Evolutionary conservation across 2,113 vertebrate genomes (phyloP).

Genomic region (Chaenocephalus aceratus): DNA sequence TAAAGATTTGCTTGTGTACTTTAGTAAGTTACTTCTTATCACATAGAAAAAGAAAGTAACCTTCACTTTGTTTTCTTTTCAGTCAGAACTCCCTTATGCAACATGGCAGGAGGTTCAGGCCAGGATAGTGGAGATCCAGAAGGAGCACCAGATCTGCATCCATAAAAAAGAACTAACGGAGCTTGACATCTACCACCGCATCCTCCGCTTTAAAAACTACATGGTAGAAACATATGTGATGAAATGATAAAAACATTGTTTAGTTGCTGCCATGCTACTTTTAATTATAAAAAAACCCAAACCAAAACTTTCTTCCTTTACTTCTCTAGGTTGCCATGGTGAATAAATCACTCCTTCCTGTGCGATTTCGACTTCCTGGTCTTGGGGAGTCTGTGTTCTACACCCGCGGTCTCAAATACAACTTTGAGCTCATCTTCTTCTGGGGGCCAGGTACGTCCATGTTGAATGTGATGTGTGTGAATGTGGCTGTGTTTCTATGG

Average conservation of each 20-base stretch:
- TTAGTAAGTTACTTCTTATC: background rate
- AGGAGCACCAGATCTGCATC: slow-evolving; percentile 99
- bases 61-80: slow-evolving; percentile 21
- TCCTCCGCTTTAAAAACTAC: slow-evolving; percentile 99
- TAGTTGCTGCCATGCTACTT: background rate
- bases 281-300: background rate
- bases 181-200: slow-evolving; percentile 97
- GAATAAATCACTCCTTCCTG: slow-evolving; percentile 96
- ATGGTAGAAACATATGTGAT: slow-evolving; percentile 84
- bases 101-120: slow-evolving; percentile 99
- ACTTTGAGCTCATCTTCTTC: slow-evolving; percentile 99
- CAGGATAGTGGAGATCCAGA: slow-evolving; percentile 97
- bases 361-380: slow-evolving; percentile 90
- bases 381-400: slow-evolving; percentile 93
- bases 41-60: background rate
- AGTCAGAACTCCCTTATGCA: slow-evolving; percentile 95
- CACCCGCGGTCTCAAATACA: slow-evolving; percentile 97
- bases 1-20: background rate
- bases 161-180: slow-evolving; percentile 97
- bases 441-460: slow-evolving; percentile 91
- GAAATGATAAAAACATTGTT: background rate
- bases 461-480: no score
- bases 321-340: slow-evolving; percentile 89
- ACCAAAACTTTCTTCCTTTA: slow-evolving; percentile 18
- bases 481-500: background rate